A percentile compares a stretch with the other conserved stretches of the same genome.
Evolutionary conservation across 1,140 invertebrate genomes (phyloP).

Genomic region (Ceratina calcarata): DNA sequence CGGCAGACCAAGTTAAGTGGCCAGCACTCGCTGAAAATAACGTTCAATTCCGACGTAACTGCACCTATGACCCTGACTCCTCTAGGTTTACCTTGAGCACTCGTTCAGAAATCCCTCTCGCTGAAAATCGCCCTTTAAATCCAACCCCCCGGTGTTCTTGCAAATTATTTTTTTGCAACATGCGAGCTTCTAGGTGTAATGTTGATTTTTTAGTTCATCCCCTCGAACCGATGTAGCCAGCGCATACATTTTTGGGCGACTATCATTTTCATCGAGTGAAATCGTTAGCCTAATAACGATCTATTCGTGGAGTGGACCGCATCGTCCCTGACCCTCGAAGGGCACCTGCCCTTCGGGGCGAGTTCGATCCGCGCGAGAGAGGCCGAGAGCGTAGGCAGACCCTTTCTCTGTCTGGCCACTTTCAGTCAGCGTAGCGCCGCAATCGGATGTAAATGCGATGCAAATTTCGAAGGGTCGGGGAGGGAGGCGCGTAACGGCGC

Average conservation of each 20-base stretch:
- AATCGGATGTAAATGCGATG: slow-evolving; percentile 73
- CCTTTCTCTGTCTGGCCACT: slow-evolving; percentile 35
- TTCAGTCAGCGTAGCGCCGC: slow-evolving; percentile 62
- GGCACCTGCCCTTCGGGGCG: slow-evolving; percentile 10
- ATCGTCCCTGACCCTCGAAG: slow-evolving; percentile 42
- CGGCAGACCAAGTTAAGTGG: slow-evolving; percentile 59
- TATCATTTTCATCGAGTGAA: background rate
- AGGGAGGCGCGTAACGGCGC: slow-evolving; percentile 40
- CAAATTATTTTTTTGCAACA: too few species aligned
- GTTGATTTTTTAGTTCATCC: too few species aligned
- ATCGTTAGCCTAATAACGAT: background rate
- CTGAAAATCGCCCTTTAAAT: background rate
- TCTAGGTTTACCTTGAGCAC: slow-evolving; percentile 60
- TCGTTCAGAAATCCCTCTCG: slow-evolving; percentile 40
- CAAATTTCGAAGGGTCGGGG: slow-evolving; percentile 58
- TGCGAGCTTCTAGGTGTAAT: too few species aligned
- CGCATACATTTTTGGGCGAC: too few species aligned
- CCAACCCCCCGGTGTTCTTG: too few species aligned
- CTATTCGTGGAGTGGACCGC: slow-evolving; percentile 7
- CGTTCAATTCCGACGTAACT: slow-evolving; percentile 67
- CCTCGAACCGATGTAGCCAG: too few species aligned
- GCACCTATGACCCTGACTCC: slow-evolving; percentile 66
- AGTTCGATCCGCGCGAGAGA: slow-evolving; percentile 20
- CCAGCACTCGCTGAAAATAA: slow-evolving; percentile 70
- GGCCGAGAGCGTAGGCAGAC: background rate